phyloP scores from a whole-genome alignment of 2,113 vertebrate genomes.

The Setophaga petechia region DNA sequence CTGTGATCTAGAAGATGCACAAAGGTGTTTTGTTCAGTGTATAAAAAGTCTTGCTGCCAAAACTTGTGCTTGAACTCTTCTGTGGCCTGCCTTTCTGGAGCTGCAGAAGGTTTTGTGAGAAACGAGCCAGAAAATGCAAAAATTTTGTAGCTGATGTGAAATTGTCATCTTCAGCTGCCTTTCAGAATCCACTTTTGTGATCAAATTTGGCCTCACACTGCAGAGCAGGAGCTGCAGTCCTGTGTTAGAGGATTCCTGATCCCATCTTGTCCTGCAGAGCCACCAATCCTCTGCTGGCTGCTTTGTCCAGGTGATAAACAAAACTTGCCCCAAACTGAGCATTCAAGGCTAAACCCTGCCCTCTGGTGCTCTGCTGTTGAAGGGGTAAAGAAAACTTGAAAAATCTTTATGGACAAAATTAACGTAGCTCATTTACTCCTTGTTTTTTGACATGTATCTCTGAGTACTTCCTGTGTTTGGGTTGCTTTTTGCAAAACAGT shows the following conservation, averaged over 20 bases:
- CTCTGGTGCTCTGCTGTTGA: neutral
- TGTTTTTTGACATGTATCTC: neutral
- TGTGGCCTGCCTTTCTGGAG: neutral
- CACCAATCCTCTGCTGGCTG: neutral
- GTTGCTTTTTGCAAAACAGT: neutral
- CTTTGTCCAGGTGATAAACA: neutral
- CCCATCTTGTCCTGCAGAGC: neutral
- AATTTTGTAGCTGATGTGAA: neutral
- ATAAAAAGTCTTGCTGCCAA: neutral
- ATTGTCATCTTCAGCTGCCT: neutral
- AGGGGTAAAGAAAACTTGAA: neutral
- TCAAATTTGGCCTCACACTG: neutral
- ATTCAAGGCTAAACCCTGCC: neutral
- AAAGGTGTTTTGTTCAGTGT: neutral
- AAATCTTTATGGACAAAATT: neutral
- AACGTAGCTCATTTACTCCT: neutral
- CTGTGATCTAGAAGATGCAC: neutral
- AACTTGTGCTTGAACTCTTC: neutral
- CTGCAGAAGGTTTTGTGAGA: neutral
- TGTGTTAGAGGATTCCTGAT: rapidly evolving
- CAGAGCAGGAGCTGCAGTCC: neutral
- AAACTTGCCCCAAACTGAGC: neutral
- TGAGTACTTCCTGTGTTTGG: neutral
- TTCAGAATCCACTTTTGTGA: neutral
- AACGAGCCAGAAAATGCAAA: neutral